These are phyloP conservation scores for Drosophila suzukii DNA, from an alignment of 1,140 invertebrate species.

Conservation along the genomic window DNA sequence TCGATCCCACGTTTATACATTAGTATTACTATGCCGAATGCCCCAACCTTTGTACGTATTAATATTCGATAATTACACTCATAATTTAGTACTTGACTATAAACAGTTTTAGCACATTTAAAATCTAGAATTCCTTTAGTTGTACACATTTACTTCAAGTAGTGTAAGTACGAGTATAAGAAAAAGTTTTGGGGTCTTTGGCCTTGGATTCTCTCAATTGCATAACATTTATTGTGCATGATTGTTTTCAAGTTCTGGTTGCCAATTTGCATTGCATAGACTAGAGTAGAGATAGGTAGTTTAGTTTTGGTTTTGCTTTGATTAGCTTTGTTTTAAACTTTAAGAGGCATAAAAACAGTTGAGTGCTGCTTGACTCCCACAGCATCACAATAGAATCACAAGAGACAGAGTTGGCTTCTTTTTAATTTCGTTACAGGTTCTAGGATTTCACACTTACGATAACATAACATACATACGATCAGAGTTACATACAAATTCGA, in stretches of 20 bases:
- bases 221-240: slow-evolving; percentile 77
- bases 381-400: slow-evolving; percentile 81
- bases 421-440: slow-evolving; percentile 30
- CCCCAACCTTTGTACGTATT: slow-evolving; percentile 51
- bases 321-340: slow-evolving; percentile 70
- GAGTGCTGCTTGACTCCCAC: slow-evolving; percentile 69
- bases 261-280: slow-evolving; percentile 63
- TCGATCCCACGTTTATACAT: slow-evolving; percentile 40
- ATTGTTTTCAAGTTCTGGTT: slow-evolving; percentile 66
- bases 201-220: slow-evolving; percentile 52
- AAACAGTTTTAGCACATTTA: slow-evolving; percentile 77
- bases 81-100: slow-evolving; percentile 71
- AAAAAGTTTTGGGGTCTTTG: slow-evolving; percentile 51
- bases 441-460: slow-evolving; percentile 39
- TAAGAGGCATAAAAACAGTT: slow-evolving; percentile 75
- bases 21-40: slow-evolving; percentile 38
- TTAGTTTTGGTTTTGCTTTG: slow-evolving; percentile 56
- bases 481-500: slow-evolving; percentile 62
- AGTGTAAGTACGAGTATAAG: slow-evolving; percentile 66
- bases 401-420: slow-evolving; percentile 77
- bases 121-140: slow-evolving; percentile 70
- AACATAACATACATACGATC: slow-evolving; percentile 61
- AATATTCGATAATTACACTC: slow-evolving; percentile 69
- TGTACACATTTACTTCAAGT: slow-evolving; percentile 75
- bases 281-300: slow-evolving; percentile 57